These are phyloP conservation scores for Ernsta delagoae DNA, from an alignment of 2,888 invertebrate genomes.

Conservation along the genomic window DNA sequence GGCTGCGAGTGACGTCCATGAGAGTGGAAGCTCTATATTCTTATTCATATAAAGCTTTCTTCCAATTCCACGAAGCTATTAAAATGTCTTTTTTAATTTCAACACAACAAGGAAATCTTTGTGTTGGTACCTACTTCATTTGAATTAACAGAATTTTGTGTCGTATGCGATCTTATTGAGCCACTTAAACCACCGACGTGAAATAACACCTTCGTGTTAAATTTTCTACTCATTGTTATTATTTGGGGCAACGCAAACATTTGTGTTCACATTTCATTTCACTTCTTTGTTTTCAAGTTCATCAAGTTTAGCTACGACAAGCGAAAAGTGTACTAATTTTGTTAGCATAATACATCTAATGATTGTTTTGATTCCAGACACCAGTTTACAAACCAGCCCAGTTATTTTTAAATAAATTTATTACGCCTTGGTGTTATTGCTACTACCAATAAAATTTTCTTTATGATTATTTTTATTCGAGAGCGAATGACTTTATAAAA, in stretches of 20 bases:
- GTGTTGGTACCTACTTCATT: constrained; percentile 56
- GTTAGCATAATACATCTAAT: constrained; percentile 13
- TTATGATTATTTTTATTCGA: constrained; percentile 27
- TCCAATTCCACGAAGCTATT: constrained; percentile 45
- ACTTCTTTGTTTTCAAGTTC: constrained; percentile 17
- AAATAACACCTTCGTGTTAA: constrained; percentile 13
- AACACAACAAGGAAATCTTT: constrained; percentile 53
- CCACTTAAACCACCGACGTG: neutral
- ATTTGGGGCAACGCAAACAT: constrained; percentile 5
- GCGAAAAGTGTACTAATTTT: constrained; percentile 10
- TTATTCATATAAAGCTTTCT: constrained; percentile 38
- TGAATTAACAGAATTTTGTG: constrained; percentile 56
- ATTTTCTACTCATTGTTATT: constrained; percentile 5
- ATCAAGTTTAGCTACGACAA: constrained; percentile 21
- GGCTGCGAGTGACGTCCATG: constrained; percentile 22
- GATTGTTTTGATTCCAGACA: too few species aligned
- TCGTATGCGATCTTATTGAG: constrained; percentile 21
- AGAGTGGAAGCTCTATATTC: constrained; percentile 21
- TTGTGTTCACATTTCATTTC: constrained; percentile 16
- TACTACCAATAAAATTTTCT: constrained; percentile 23
- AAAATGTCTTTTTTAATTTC: constrained; percentile 57
- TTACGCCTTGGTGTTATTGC: neutral
- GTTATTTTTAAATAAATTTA: neutral
- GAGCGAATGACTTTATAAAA: constrained; percentile 32
- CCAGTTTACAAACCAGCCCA: too few species aligned